Evolutionary conservation across 1,140 invertebrate genomes (phyloP).

Genomic region (Tetramorium simillimum): DNA sequence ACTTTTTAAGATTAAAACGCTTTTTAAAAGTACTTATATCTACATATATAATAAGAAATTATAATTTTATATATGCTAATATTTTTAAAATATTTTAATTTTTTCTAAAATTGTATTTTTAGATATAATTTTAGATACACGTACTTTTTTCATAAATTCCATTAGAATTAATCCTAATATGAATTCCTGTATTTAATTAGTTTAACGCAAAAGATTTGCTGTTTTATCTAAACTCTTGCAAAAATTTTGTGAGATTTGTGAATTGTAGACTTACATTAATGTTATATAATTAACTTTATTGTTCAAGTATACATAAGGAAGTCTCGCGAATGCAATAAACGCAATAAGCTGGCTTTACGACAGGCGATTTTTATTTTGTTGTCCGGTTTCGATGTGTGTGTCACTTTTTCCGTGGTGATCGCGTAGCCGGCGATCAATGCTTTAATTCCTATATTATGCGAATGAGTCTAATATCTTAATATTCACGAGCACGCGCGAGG

Average conservation of each 20-base stretch:
- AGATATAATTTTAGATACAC: not conserved
- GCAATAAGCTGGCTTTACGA: not conserved
- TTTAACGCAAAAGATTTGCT: not conserved
- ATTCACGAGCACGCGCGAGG: slow-evolving; percentile 48
- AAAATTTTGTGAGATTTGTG: not conserved
- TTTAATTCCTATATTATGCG: slow-evolving; percentile 73
- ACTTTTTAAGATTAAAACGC: not conserved
- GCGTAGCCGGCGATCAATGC: not conserved
- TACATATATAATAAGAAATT: not conserved
- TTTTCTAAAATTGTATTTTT: not conserved
- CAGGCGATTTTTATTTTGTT: not conserved
- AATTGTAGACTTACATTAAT: not conserved
- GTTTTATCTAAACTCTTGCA: not conserved
- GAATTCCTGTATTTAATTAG: no score
- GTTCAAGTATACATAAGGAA: not conserved
- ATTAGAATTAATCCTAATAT: not conserved
- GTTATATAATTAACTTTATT: not conserved
- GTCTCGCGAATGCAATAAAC: not conserved
- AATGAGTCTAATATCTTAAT: slow-evolving; percentile 76
- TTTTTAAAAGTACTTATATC: not conserved
- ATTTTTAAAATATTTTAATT: not conserved
- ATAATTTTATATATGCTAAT: not conserved
- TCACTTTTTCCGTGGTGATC: not conserved
- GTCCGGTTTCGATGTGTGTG: not conserved
- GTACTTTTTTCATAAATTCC: not conserved